Evolutionary conservation across 2,113 vertebrate species (phyloP).

Genomic region (Sphaerodactylus townsendi): DNA sequence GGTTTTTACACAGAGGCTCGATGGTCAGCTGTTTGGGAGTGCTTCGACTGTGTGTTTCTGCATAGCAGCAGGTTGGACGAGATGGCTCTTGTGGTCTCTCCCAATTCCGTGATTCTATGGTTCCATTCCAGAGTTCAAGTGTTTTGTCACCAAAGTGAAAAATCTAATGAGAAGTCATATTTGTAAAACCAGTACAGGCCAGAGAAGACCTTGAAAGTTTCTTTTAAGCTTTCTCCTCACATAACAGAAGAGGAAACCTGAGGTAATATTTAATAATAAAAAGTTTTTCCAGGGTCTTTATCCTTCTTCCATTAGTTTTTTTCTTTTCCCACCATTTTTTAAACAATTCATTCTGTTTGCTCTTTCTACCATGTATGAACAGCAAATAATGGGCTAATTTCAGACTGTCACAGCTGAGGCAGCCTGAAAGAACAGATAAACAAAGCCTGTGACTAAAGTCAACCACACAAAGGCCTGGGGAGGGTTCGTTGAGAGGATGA

Average conservation of each 20-base stretch:
- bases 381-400: slow-evolving; percentile 55
- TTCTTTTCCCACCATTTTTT: slow-evolving; percentile 7
- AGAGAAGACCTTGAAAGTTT: slow-evolving; percentile 30
- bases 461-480: slow-evolving; percentile 39
- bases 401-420: slow-evolving; percentile 36
- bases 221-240: slow-evolving; percentile 34
- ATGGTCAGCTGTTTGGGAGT: no score
- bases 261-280: slow-evolving; percentile 13
- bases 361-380: slow-evolving; percentile 45
- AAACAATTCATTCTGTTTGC: slow-evolving; percentile 21
- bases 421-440: slow-evolving; percentile 39
- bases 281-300: slow-evolving; percentile 23
- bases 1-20: no score
- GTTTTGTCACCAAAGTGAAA: slow-evolving; percentile 18
- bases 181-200: slow-evolving; percentile 45
- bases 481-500: slow-evolving; percentile 45
- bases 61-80: no score
- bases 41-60: no score
- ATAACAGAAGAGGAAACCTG: neutral
- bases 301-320: neutral
- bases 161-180: slow-evolving; percentile 44
- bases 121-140: neutral
- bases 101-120: no score
- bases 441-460: slow-evolving; percentile 24
- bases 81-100: no score